Evolutionary conservation across 1,140 invertebrate species (phyloP).

Genomic region (Chironomus striatipennis): DNA sequence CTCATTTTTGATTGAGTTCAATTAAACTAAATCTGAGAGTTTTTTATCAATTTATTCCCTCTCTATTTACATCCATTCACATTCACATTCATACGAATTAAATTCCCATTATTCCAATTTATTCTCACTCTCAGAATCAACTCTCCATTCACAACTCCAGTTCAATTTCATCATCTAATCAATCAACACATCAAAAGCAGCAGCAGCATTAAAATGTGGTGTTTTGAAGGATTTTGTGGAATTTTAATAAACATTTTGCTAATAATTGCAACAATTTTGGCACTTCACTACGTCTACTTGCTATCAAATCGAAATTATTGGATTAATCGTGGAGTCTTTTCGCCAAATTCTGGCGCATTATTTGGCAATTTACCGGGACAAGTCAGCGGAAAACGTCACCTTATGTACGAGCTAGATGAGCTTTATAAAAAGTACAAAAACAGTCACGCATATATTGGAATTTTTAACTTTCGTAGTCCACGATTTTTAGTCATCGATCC

Average conservation of each 20-base stretch:
- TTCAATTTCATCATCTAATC: no score
- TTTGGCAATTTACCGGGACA: background rate
- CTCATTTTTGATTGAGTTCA: no score
- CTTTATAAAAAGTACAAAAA: slow-evolving; percentile 17
- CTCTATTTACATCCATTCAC: no score
- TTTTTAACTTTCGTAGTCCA: slow-evolving; percentile 25
- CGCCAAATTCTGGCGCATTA: background rate
- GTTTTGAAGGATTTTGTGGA: background rate
- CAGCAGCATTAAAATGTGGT: background rate
- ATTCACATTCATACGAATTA: no score
- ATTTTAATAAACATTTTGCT: background rate
- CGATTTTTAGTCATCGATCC: slow-evolving; percentile 31
- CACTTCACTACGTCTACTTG: background rate
- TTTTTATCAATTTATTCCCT: no score
- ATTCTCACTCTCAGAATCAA: no score
- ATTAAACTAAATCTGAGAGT: no score
- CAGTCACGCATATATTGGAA: slow-evolving; percentile 6
- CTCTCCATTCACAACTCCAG: no score
- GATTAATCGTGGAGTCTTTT: background rate
- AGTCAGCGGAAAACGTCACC: background rate
- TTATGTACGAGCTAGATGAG: background rate
- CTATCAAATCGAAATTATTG: background rate
- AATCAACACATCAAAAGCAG: no score
- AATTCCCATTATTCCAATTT: no score
- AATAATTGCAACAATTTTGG: background rate